Percentiles rank a stretch among this genome's conserved stretches.
Conservation (phyloP, 2,888 invertebrate species). For the Stomorhina lunata region DNA sequence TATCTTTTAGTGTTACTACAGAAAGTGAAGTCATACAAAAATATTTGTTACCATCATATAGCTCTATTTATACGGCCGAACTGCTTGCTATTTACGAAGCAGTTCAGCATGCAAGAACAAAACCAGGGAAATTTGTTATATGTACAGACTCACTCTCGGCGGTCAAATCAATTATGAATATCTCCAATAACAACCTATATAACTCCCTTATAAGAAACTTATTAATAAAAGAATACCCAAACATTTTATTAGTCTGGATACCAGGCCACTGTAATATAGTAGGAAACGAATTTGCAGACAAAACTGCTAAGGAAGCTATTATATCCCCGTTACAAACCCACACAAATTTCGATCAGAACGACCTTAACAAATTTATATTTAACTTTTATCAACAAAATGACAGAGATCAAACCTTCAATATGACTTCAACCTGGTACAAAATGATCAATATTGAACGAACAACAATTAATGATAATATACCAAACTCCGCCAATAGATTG, state of each 20-base stretch:
- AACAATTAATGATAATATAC: no score
- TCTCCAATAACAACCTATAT: not conserved
- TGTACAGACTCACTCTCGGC: not conserved
- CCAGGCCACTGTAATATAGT: not conserved
- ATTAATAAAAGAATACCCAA: not conserved
- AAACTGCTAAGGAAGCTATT: not conserved
- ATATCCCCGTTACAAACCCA: not conserved
- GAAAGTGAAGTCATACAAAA: not conserved
- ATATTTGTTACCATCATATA: not conserved
- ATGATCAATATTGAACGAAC: no score
- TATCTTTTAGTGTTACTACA: not conserved
- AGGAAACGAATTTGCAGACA: not conserved
- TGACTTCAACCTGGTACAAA: no score
- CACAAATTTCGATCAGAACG: no score
- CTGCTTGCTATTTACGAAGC: not conserved
- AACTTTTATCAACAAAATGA: no score
- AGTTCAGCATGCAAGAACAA: not conserved
- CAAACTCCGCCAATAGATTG: no score
- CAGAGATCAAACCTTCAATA: no score
- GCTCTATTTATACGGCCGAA: not conserved
- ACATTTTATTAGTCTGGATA: not conserved
- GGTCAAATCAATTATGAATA: not conserved
- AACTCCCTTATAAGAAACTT: not conserved
- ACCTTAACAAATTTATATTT: no score
- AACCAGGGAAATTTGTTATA: not conserved